Conservation (phyloP, 1,140 invertebrate species). For the Nasonia longicornis region DNA sequence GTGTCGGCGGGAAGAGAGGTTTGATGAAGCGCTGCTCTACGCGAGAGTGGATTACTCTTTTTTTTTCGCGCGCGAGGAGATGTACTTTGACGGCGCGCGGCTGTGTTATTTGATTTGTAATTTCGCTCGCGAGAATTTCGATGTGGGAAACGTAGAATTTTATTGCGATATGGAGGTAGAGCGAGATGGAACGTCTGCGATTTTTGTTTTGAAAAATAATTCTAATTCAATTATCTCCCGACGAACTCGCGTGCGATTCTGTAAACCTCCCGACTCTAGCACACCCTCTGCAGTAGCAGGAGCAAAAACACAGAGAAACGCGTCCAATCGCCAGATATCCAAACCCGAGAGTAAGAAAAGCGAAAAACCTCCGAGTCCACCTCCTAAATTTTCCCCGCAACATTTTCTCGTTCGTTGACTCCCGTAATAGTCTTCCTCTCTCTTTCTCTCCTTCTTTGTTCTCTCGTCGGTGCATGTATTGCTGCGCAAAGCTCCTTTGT, state of each 20-base stretch:
- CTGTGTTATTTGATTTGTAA: not conserved
- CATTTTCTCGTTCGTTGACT: slow-evolving; percentile 40
- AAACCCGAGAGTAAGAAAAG: not conserved
- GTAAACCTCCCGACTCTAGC: no score
- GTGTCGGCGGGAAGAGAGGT: not conserved
- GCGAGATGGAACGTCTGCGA: no score
- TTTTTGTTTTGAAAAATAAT: no score
- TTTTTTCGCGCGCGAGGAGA: no score
- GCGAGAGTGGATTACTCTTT: not conserved
- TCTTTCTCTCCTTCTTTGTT: not conserved
- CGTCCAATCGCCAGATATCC: no score
- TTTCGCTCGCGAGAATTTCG: not conserved
- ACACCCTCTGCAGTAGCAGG: no score
- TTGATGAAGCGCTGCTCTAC: not conserved
- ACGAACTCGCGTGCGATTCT: no score
- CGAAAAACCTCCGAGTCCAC: slow-evolving; percentile 7
- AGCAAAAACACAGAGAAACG: no score
- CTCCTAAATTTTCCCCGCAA: slow-evolving; percentile 23
- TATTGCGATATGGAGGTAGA: no score
- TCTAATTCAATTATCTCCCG: no score
- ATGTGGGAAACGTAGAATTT: not conserved
- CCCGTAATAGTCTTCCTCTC: slow-evolving; percentile 29
- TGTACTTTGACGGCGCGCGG: no score
- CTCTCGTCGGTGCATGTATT: not conserved
- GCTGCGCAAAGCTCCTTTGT: not conserved